Evolutionary conservation across 2,113 vertebrate genomes (phyloP).

Genomic region (Ammodytes marinus): DNA sequence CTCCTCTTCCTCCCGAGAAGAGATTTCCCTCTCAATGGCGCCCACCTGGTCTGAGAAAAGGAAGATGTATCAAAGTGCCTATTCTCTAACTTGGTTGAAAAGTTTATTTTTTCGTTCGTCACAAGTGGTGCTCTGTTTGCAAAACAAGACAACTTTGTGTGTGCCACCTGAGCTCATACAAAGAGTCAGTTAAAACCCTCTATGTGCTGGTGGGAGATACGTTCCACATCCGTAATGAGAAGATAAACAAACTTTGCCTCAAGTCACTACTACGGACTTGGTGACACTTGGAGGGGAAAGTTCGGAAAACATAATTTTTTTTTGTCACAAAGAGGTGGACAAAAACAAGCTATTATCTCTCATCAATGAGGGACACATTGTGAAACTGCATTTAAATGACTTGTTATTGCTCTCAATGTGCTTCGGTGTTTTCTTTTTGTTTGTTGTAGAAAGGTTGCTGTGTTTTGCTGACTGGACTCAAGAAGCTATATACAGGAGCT

Average conservation of each 20-base stretch:
- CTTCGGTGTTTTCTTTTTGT: constrained; percentile 25
- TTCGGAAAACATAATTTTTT: constrained; percentile 16
- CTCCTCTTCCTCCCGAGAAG: constrained; percentile 8
- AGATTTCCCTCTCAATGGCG: constrained; percentile 77
- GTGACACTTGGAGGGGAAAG: constrained; percentile 31
- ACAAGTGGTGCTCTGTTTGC: constrained; percentile 70
- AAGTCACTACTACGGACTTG: constrained; percentile 36
- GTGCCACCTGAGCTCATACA: constrained; percentile 70
- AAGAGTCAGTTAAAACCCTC: constrained; percentile 39
- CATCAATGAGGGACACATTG: constrained; percentile 22
- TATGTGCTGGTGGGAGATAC: constrained; percentile 30
- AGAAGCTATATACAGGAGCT: constrained; percentile 10
- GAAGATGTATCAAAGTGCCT: constrained; percentile 67
- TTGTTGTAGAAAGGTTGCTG: constrained; percentile 18
- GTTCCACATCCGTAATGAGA: constrained; percentile 65
- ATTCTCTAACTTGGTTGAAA: constrained; percentile 70
- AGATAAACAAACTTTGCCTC: constrained; percentile 55
- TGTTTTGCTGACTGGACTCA: constrained; percentile 41
- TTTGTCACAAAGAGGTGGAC: constrained; percentile 20
- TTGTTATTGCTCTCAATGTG: constrained; percentile 33
- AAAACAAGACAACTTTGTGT: constrained; percentile 70
- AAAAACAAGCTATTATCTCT: constrained; percentile 15
- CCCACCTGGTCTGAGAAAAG: constrained; percentile 76
- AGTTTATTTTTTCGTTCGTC: constrained; percentile 61
- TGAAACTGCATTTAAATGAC: constrained; percentile 35